phyloP scores from a whole-genome alignment of 1,140 invertebrate genomes.

The Hypothenemus hampei region DNA sequence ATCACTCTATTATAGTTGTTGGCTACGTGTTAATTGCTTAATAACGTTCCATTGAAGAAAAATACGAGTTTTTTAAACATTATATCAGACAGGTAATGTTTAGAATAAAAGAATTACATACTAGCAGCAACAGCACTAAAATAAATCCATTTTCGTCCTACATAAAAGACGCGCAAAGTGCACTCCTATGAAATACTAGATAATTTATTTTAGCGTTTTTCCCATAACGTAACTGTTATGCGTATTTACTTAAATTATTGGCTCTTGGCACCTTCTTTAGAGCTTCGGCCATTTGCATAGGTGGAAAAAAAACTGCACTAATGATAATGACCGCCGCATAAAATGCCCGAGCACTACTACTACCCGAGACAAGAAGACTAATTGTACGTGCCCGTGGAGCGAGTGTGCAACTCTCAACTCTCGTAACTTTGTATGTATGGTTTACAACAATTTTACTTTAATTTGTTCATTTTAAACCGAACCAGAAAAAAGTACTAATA shows the following conservation, averaged over 20 bases:
- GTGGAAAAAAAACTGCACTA: constrained; percentile 8
- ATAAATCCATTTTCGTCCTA: constrained; percentile 14
- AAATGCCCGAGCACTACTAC: constrained; percentile 1
- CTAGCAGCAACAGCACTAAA: too few relatives aligned
- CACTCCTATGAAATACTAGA: constrained; percentile 15
- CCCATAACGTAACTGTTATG: constrained; percentile 10
- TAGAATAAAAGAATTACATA: background rate
- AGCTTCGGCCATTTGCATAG: constrained; percentile 13
- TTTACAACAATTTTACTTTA: too few relatives aligned
- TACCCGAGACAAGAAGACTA: constrained; percentile 6
- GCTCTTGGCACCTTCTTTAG: constrained; percentile 13
- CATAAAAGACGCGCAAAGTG: constrained; percentile 10
- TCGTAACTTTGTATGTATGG: too few relatives aligned
- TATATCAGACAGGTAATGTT: background rate
- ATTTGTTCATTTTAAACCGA: too few relatives aligned
- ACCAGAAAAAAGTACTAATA: too few relatives aligned
- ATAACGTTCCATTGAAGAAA: background rate
- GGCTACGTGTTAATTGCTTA: background rate
- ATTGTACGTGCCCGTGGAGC: constrained; percentile 5
- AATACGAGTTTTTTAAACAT: background rate
- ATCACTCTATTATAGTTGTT: background rate
- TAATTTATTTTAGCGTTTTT: constrained; percentile 16
- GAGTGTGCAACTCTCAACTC: background rate
- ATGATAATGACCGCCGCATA: constrained; percentile 10
- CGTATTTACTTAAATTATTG: constrained; percentile 14